Conservation (phyloP, 2,113 vertebrate genomes). For the Budorcas taxicolor region DNA sequence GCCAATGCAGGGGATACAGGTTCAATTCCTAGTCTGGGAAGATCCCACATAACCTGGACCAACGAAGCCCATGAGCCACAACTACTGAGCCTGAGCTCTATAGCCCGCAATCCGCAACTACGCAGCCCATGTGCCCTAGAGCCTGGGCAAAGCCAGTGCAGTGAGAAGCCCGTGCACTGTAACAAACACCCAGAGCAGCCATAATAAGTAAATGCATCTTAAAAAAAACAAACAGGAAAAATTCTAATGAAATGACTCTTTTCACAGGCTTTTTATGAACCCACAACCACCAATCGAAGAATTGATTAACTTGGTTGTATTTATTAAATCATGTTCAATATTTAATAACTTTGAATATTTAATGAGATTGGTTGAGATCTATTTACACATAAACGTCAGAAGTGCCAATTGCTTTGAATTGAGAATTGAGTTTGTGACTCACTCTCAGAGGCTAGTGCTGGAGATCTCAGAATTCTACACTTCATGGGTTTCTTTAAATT, state of each 20-base stretch:
- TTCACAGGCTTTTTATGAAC: constrained; percentile 50
- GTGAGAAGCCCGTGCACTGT: neutral
- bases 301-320: constrained; percentile 64
- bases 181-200: neutral
- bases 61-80: neutral
- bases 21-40: neutral
- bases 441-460: neutral
- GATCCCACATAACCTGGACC: neutral
- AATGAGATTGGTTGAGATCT: constrained; percentile 66
- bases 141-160: neutral
- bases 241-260: neutral
- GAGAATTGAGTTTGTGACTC: constrained; percentile 47
- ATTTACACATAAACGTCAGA: constrained; percentile 73
- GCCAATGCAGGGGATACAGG: neutral
- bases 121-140: neutral
- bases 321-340: constrained; percentile 78
- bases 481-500: constrained; percentile 7
- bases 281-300: constrained; percentile 70
- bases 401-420: constrained; percentile 50
- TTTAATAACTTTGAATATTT: constrained; percentile 79
- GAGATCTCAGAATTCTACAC: neutral
- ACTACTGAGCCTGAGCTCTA: neutral
- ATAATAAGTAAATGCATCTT: neutral
- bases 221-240: neutral
- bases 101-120: rapidly evolving